Evolutionary conservation across 2,797 vertebrate species (phyloP).

Genomic region (Chelmon rostratus): DNA sequence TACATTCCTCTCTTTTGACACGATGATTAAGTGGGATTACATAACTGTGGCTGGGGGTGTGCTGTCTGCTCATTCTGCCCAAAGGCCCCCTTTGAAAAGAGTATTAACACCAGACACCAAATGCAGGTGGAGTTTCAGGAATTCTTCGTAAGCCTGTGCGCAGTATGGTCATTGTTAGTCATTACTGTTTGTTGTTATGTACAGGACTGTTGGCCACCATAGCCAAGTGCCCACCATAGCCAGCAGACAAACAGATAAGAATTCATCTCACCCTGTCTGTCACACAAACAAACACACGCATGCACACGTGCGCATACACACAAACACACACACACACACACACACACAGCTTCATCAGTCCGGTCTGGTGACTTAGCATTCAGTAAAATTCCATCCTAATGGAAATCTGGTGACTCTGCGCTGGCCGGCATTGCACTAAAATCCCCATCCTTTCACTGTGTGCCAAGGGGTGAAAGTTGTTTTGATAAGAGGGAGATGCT

Average conservation of each 20-base stretch:
- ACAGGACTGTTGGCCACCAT: not conserved
- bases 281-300: constrained; percentile 3
- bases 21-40: constrained; percentile 59
- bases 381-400: constrained; percentile 69
- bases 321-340: not conserved
- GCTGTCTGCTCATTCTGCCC: constrained; percentile 22
- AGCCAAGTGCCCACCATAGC: too few species aligned
- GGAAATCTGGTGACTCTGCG: constrained; percentile 75
- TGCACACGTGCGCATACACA: not conserved
- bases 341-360: constrained; percentile 32
- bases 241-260: not conserved
- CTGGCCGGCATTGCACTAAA: constrained; percentile 47
- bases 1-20: constrained; percentile 62
- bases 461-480: constrained; percentile 61
- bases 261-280: constrained; percentile 8
- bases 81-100: constrained; percentile 10
- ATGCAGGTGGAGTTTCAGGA: constrained; percentile 17
- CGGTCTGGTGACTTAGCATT: constrained; percentile 66
- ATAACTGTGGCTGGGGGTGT: constrained; percentile 27
- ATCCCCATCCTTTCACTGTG: constrained; percentile 62
- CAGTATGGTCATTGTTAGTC: not conserved
- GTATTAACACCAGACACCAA: constrained; percentile 21
- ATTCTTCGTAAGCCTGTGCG: not conserved
- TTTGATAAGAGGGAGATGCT: constrained; percentile 63
- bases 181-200: not conserved